These are phyloP conservation scores for Drosophila cardini DNA, from an alignment of 1,140 invertebrate species.

Conservation along the genomic window DNA sequence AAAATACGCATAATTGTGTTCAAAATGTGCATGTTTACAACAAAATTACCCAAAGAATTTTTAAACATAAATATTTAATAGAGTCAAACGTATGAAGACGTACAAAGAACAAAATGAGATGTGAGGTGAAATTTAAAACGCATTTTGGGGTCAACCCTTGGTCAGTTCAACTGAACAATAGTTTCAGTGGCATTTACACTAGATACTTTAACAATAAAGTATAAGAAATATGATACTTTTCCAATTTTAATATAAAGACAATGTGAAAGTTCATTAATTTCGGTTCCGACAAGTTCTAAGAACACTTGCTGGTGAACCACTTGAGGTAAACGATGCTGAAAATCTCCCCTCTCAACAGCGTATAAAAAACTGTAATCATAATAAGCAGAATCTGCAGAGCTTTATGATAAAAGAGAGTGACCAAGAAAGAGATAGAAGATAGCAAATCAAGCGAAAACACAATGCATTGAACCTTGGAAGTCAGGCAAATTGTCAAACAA, in stretches of 20 bases:
- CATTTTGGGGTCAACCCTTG: slow-evolving; percentile 17
- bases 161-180: slow-evolving; percentile 17
- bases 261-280: slow-evolving; percentile 28
- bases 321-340: slow-evolving; percentile 34
- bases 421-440: background rate
- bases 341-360: slow-evolving; percentile 11
- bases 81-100: background rate
- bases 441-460: slow-evolving; percentile 50
- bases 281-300: slow-evolving; percentile 13
- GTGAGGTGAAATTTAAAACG: slow-evolving; percentile 26
- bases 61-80: slow-evolving; percentile 8
- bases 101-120: slow-evolving; percentile 22
- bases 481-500: slow-evolving; percentile 38
- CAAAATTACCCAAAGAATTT: too few relatives aligned
- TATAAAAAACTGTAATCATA: slow-evolving; percentile 38
- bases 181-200: background rate
- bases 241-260: background rate
- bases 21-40: slow-evolving; percentile 3
- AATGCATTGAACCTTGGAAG: slow-evolving; percentile 65
- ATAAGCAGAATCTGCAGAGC: slow-evolving; percentile 20
- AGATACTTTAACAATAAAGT: background rate
- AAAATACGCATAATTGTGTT: slow-evolving; percentile 15
- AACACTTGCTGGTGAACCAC: slow-evolving; percentile 23
- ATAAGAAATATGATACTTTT: slow-evolving; percentile 14
- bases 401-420: slow-evolving; percentile 5